These are phyloP conservation scores for Cercopithecus mitis DNA, from an alignment of 2,797 vertebrate genomes.

Conservation along the genomic window DNA sequence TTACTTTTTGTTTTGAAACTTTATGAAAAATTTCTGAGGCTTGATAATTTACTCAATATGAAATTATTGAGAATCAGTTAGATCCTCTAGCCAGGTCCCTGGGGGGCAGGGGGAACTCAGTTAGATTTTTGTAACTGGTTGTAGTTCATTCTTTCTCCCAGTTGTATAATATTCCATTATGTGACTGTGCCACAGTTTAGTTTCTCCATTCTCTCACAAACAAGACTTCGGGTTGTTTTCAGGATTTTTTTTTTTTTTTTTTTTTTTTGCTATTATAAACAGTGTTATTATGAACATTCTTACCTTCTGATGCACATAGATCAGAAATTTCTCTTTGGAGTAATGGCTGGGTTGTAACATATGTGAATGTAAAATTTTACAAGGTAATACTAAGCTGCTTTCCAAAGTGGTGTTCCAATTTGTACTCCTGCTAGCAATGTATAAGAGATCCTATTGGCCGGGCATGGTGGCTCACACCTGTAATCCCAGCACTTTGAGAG, in stretches of 20 bases:
- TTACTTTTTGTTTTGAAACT: not conserved
- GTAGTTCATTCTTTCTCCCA: not conserved
- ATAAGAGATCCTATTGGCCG: too few relatives aligned
- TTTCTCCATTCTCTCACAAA: not conserved
- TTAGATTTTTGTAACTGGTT: not conserved
- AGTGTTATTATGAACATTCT: not conserved
- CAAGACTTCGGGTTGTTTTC: not conserved
- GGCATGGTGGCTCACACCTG: not conserved
- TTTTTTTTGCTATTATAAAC: not conserved
- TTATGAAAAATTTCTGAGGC: not conserved
- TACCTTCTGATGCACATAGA: not conserved
- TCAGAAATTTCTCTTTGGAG: conserved; percentile 13
- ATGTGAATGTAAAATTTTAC: not conserved
- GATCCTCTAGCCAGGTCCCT: not conserved
- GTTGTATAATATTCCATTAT: not conserved
- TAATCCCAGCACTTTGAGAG: not conserved
- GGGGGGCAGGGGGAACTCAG: too few relatives aligned
- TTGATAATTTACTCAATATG: not conserved
- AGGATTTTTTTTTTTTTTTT: too few relatives aligned
- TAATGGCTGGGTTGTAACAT: not conserved
- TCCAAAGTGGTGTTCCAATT: not conserved
- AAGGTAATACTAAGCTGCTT: not conserved
- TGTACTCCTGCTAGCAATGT: not conserved
- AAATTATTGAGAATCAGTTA: not conserved
- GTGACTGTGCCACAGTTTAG: not conserved